These are phyloP conservation scores for Epizoanthus stellaris DNA, from an alignment of 92 coral and sea anemone genomes.

Conservation along the genomic window DNA sequence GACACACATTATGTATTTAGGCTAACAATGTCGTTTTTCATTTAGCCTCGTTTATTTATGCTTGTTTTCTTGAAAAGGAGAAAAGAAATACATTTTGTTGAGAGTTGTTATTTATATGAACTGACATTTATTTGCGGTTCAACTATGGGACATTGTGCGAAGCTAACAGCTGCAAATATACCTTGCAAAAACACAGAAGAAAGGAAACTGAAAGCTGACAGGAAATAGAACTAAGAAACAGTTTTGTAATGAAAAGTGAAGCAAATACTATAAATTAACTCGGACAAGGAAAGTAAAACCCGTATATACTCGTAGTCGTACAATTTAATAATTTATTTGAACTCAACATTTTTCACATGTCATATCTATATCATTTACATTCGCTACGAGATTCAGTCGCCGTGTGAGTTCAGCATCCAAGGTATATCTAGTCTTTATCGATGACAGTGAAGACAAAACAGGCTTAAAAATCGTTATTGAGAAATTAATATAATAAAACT, in stretches of 20 bases:
- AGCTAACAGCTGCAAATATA: slow-evolving; percentile 26
- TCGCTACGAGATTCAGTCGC: no score
- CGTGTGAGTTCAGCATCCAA: no score
- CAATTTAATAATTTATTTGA: no score
- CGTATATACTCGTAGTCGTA: no score
- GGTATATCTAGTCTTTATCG: no score
- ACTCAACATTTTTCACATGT: no score
- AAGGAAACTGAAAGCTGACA: slow-evolving; percentile 13
- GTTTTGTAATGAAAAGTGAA: neutral
- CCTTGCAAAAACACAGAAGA: slow-evolving; percentile 10
- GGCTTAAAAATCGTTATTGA: no score
- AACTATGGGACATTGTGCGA: slow-evolving; percentile 37
- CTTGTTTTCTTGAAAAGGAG: slow-evolving; percentile 16
- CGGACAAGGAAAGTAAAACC: neutral
- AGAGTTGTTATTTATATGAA: slow-evolving; percentile 25
- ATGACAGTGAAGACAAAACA: no score
- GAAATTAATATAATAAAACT: no score
- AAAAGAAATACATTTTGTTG: slow-evolving; percentile 19
- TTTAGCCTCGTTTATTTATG: slow-evolving; percentile 3
- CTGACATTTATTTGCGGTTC: slow-evolving; percentile 24
- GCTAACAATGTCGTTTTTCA: slow-evolving; percentile 13
- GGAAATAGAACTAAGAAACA: slow-evolving; percentile 28
- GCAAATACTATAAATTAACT: slow-evolving; percentile 22
- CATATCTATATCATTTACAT: no score
- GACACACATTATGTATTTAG: slow-evolving; percentile 22